phyloP scores from a whole-genome alignment of 1,140 invertebrate species.

The Coboldia fuscipes region DNA sequence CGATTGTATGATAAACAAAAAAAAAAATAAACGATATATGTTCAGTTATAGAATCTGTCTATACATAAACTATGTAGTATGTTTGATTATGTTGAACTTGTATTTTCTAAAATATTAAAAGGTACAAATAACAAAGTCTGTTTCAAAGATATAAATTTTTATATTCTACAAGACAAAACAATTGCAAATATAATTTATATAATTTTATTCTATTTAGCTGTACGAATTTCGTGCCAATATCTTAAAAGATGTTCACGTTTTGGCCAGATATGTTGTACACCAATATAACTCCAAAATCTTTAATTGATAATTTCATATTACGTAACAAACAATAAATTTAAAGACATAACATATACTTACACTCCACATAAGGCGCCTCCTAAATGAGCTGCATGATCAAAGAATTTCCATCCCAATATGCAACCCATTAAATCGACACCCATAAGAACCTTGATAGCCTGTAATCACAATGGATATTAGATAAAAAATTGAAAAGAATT shows the following conservation, averaged over 20 bases:
- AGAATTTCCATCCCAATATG: constrained; percentile 70
- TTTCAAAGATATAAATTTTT: too few relatives aligned
- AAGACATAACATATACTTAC: constrained; percentile 23
- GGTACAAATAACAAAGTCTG: too few relatives aligned
- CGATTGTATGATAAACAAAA: too few relatives aligned
- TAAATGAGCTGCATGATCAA: constrained; percentile 97
- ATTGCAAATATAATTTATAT: too few relatives aligned
- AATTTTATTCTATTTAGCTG: too few relatives aligned
- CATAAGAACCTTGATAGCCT: constrained; percentile 77
- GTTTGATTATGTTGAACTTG: too few relatives aligned
- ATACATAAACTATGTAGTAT: too few relatives aligned
- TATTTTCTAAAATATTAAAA: too few relatives aligned
- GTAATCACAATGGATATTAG: constrained; percentile 5
- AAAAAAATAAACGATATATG: too few relatives aligned
- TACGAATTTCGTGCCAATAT: not conserved
- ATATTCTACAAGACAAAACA: too few relatives aligned
- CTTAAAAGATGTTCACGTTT: not conserved
- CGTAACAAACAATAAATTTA: not conserved
- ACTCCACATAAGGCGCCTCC: constrained; percentile 82
- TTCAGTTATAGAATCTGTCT: too few relatives aligned
- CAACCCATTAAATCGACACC: constrained; percentile 62
- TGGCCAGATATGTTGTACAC: not conserved
- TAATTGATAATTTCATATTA: not conserved
- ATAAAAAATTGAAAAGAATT: constrained; percentile 5
- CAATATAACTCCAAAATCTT: not conserved